Evolutionary conservation across 37 sponge, comb jelly and placozoan genomes (phyloP).

Genomic region (Chondrilla cf. caribensis): DNA sequence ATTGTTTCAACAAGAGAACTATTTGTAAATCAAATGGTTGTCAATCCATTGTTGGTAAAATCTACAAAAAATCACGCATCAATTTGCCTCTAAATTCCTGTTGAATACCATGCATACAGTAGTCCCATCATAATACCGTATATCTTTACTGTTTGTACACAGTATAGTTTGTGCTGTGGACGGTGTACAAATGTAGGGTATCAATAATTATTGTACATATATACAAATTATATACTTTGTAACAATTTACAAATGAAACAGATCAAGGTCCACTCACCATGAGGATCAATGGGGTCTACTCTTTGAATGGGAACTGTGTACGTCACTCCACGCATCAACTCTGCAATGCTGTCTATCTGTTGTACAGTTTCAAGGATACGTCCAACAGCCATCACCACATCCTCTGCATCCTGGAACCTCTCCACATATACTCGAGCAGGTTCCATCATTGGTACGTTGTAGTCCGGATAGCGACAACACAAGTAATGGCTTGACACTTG

Average conservation of each 20-base stretch:
- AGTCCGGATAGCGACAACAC: constrained; percentile 54
- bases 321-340: not conserved
- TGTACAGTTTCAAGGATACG: not conserved
- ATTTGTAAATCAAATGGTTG: too few species aligned
- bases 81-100: too few species aligned
- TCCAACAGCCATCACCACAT: not conserved
- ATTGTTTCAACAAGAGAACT: too few species aligned
- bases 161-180: too few species aligned
- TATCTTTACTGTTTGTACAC: not conserved
- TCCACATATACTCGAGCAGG: not conserved
- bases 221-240: not conserved
- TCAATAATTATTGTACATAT: not conserved
- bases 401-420: constrained; percentile 5
- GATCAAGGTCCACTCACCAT: not conserved
- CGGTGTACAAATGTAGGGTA: too few species aligned
- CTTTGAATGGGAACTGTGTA: not conserved
- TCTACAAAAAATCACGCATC: too few species aligned
- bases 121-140: too few species aligned
- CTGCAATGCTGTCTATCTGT: not conserved
- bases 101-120: too few species aligned
- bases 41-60: too few species aligned
- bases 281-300: not conserved
- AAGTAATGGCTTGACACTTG: constrained; percentile 35
- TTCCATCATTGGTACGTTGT: constrained; percentile 9
- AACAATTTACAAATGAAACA: not conserved